Conservation (phyloP, 2,113 vertebrate species). For the Hippocampus comes region DNA sequence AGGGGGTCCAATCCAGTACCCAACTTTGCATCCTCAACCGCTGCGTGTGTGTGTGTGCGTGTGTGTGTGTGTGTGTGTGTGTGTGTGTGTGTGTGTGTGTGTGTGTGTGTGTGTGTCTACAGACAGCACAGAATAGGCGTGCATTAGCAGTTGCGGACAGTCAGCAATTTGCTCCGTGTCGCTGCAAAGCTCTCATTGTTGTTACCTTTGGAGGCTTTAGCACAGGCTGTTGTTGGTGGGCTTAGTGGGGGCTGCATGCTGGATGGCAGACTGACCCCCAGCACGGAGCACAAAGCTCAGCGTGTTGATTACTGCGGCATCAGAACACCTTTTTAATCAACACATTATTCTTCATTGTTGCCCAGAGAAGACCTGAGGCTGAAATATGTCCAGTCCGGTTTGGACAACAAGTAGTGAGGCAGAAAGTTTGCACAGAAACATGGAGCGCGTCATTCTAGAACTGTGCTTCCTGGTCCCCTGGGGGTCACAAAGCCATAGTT, state of each 20-base stretch:
- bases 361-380: neutral
- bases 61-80: no score
- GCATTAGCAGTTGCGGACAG: slow-evolving; percentile 64
- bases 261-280: slow-evolving; percentile 58
- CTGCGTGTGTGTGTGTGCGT: slow-evolving; percentile 15
- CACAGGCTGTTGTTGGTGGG: slow-evolving; percentile 67
- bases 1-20: slow-evolving; percentile 23
- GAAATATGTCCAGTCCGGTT: neutral
- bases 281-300: neutral
- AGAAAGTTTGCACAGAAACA: neutral
- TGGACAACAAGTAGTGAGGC: neutral
- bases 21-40: slow-evolving; percentile 24
- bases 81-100: slow-evolving; percentile 18
- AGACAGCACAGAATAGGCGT: slow-evolving; percentile 57
- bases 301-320: neutral
- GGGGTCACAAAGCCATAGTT: neutral
- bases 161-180: slow-evolving; percentile 75
- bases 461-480: neutral
- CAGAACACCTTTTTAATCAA: slow-evolving; percentile 5
- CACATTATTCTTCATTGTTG: slow-evolving; percentile 4
- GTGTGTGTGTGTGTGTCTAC: slow-evolving; percentile 21
- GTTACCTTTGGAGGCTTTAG: slow-evolving; percentile 63
- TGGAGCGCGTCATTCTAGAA: neutral
- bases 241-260: slow-evolving; percentile 66
- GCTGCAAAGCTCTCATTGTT: slow-evolving; percentile 72